These are phyloP conservation scores for Carabus problematicus DNA, from an alignment of 2,888 invertebrate species.

Conservation along the genomic window DNA sequence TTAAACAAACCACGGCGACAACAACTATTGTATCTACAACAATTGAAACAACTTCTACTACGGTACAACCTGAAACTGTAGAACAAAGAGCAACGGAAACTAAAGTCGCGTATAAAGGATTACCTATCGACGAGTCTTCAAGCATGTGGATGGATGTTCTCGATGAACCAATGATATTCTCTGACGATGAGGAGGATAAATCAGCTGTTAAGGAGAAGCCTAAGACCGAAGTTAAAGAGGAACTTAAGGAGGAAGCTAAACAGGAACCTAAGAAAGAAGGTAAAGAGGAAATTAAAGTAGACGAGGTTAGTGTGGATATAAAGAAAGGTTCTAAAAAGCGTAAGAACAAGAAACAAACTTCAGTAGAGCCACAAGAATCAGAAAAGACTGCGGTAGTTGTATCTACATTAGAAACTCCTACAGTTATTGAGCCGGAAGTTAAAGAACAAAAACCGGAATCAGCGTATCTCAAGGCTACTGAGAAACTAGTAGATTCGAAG, in stretches of 20 bases:
- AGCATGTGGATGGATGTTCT: conserved; percentile 49
- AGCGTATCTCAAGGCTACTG: background rate
- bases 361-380: background rate
- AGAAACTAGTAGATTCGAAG: conserved; percentile 7
- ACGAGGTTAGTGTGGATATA: background rate
- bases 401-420: background rate
- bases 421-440: conserved; percentile 22
- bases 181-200: conserved; percentile 47
- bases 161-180: conserved; percentile 51
- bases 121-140: conserved; percentile 48
- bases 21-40: background rate
- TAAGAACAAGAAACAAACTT: conserved; percentile 39
- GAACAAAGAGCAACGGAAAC: conserved; percentile 14
- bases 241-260: background rate
- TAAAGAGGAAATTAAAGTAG: background rate
- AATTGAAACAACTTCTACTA: background rate
- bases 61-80: background rate
- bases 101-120: conserved; percentile 47
- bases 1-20: conserved; percentile 42
- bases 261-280: background rate
- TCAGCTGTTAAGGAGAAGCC: background rate
- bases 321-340: conserved; percentile 10
- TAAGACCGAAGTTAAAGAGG: background rate
- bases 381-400: conserved; percentile 41
- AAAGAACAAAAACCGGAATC: conserved; percentile 3